Evolutionary conservation across 2,888 invertebrate genomes (phyloP), one percentile per base, ranked within the genome.

Genomic region (Poecilobothrus nobilitatus): DNA sequence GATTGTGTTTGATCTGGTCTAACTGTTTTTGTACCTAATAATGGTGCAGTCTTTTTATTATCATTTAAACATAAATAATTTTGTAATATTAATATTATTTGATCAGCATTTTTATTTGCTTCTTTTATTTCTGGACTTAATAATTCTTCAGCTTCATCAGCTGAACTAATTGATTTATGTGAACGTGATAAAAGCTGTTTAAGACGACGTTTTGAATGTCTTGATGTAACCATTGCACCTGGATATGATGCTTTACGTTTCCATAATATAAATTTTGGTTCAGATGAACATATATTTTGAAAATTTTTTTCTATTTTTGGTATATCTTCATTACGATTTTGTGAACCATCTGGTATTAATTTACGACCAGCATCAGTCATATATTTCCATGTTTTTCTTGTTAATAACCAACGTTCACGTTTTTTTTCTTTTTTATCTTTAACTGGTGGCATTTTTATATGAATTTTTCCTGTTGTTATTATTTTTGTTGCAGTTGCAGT

Each of bases 341-440:
- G 90, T 76, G 87, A 86, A 22, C 91, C 90, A 67, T 93, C 93
- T n/a, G 94, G 94, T 69, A 94, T 89, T 67, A 94, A 84, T 77
- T 91, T 90, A 70, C 91, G 88, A 65, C 94, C 94, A 41, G 93
- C 92, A 75, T 94, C 94, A n/a, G 92, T 88, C 94, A 94, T 94
- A 81, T 94, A 94, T 75, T 92, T 86, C 94, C 94, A 94, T 66
- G 94, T 94, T 83, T 94, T 94, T 70, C 94, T 84, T 65, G 94
- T 94, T 70, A 94, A 85, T 71, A 94, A 84, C 94, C 94, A 94
- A 80, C 94, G 86, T 81, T 94, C 94, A 0, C 74, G 72, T 22
- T 76, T 76, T 69, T 78, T 78, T 27, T 77, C 75, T 20, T 78
- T 77, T 61, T 63, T 21, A 10, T 63, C 63, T 63, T 63, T 63